Percentiles rank a stretch among this genome's conserved stretches.
Evolutionary conservation across 2,888 invertebrate species (phyloP).

Genomic region (Trisateles emortualis): DNA sequence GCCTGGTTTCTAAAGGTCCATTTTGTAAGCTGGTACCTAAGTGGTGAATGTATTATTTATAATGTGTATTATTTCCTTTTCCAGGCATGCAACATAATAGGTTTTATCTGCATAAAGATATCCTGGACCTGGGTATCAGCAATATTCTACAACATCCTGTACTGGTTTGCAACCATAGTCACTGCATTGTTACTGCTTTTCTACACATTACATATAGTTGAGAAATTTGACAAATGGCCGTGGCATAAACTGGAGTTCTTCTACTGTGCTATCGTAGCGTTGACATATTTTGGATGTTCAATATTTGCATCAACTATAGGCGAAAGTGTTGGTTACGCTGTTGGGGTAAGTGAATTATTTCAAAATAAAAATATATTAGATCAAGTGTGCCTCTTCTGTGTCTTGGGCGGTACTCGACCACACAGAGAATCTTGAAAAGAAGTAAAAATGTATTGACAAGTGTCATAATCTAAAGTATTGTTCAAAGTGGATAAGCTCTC

Average conservation of each 20-base stretch:
- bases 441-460: too few species aligned
- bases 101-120: constrained; percentile 93
- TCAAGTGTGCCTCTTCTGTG: too few species aligned
- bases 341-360: constrained; percentile 88
- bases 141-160: constrained; percentile 91
- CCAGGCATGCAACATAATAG: constrained; percentile 90
- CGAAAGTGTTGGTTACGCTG: constrained; percentile 88
- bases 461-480: too few species aligned
- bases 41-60: too few species aligned
- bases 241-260: constrained; percentile 94
- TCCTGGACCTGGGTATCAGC: constrained; percentile 88
- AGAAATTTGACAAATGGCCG: constrained; percentile 92
- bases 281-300: constrained; percentile 92
- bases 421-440: too few species aligned
- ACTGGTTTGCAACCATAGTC: constrained; percentile 93
- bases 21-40: too few species aligned
- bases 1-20: too few species aligned
- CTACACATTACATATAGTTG: constrained; percentile 94
- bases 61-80: constrained; percentile 33
- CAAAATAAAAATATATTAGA: too few species aligned
- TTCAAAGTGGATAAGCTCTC: too few species aligned
- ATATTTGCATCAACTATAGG: constrained; percentile 89
- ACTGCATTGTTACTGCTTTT: constrained; percentile 90
- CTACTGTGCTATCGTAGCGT: constrained; percentile 89
- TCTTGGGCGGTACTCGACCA: too few species aligned